Conservation (phyloP, 2,113 vertebrate genomes). For the Nibea albiflora region DNA sequence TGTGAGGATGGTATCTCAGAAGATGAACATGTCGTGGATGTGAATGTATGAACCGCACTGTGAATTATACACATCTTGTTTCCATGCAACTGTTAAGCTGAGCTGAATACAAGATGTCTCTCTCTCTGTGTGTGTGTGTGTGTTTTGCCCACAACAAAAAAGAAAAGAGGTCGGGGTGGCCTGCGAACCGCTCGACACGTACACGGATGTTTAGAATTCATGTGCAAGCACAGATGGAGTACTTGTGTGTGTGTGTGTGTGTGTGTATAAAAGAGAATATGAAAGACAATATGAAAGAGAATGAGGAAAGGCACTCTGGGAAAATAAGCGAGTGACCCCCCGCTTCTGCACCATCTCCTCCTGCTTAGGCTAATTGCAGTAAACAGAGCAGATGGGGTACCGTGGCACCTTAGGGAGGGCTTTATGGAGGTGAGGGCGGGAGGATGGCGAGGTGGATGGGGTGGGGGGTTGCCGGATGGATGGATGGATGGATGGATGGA, state of each 20-base stretch:
- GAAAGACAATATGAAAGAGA: constrained; percentile 14
- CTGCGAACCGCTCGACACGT: not conserved
- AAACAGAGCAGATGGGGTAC: constrained; percentile 79
- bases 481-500: constrained; percentile 32
- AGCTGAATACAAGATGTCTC: not conserved
- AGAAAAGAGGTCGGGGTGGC: not conserved
- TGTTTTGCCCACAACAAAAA: not conserved
- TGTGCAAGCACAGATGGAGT: not conserved
- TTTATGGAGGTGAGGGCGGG: constrained; percentile 50
- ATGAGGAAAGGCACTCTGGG: constrained; percentile 1
- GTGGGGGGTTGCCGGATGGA: not conserved
- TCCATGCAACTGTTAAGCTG: not conserved
- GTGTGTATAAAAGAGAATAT: not conserved
- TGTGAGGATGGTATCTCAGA: no score
- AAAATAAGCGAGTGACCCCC: constrained; percentile 44
- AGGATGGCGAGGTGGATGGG: constrained; percentile 8
- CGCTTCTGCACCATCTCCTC: constrained; percentile 47
- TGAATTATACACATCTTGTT: not conserved
- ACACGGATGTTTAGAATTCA: not conserved
- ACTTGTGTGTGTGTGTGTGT: not conserved
- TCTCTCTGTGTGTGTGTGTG: no score
- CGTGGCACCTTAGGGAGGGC: constrained; percentile 59
- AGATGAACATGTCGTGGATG: no score
- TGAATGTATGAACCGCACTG: no score
- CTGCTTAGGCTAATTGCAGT: constrained; percentile 68